These are phyloP conservation scores for Festucalex cinctus DNA, from an alignment of 2,113 vertebrate species.

Conservation along the genomic window DNA sequence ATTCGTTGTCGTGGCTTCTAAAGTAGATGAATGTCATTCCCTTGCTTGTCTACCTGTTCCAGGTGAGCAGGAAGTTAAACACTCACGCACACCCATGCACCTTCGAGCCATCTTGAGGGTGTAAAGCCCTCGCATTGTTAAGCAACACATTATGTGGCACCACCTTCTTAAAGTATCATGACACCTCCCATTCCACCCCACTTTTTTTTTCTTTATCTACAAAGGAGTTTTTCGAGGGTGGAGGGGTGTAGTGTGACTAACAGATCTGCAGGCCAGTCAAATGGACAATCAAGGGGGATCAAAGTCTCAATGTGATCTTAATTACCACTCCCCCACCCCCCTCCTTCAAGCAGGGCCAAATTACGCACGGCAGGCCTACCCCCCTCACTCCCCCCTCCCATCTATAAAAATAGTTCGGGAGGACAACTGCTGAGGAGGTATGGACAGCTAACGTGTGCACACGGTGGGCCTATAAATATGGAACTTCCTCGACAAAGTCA, in stretches of 20 bases:
- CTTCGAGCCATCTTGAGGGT: background rate
- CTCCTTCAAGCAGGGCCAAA: slow-evolving; percentile 56
- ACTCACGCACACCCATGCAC: no score
- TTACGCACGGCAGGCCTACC: slow-evolving; percentile 49
- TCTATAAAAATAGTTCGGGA: slow-evolving; percentile 68
- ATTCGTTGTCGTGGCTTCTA: background rate
- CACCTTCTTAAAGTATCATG: no score
- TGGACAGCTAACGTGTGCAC: no score
- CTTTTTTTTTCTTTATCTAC: slow-evolving; percentile 20
- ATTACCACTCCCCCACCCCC: slow-evolving; percentile 54
- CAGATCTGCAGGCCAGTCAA: slow-evolving; percentile 71
- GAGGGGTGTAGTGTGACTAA: slow-evolving; percentile 37
- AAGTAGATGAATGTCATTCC: slow-evolving; percentile 17
- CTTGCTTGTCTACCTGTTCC: slow-evolving; percentile 7
- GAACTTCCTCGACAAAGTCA: no score
- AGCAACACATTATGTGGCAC: slow-evolving; percentile 3
- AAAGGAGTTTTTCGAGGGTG: slow-evolving; percentile 17
- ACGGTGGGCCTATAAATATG: no score
- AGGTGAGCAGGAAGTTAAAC: slow-evolving; percentile 28
- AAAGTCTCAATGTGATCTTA: slow-evolving; percentile 75
- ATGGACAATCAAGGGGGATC: slow-evolving; percentile 75
- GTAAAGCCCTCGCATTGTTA: slow-evolving; percentile 30
- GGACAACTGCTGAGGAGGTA: slow-evolving; percentile 67
- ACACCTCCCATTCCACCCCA: background rate
- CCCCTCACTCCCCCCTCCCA: slow-evolving; percentile 17